phyloP scores from a whole-genome alignment of 2,113 vertebrate genomes.

The Gambusia holbrooki region DNA sequence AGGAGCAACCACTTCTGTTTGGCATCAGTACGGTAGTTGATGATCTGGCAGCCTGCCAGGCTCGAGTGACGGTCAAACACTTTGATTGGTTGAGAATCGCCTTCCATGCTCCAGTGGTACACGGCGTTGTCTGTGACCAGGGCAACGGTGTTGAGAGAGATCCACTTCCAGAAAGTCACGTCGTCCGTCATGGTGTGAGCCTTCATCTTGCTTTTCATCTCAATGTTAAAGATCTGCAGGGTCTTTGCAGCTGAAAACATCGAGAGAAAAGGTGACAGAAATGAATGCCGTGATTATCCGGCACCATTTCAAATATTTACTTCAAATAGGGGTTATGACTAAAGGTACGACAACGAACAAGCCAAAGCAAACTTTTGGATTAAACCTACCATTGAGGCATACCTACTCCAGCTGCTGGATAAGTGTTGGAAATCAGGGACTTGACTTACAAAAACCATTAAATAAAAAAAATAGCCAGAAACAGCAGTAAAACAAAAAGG shows the following conservation, averaged over 20 bases:
- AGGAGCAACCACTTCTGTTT: constrained; percentile 98
- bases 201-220: constrained; percentile 99
- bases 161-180: constrained; percentile 99
- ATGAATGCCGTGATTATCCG: neutral
- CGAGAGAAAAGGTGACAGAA: constrained; percentile 1
- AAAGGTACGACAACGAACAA: constrained; percentile 46
- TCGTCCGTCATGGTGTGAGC: constrained; percentile 99
- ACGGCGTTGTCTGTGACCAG: constrained; percentile 98
- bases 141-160: constrained; percentile 97
- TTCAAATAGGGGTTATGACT: constrained; percentile 6
- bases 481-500: constrained; percentile 62
- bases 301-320: neutral
- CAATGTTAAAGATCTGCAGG: constrained; percentile 99
- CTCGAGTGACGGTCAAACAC: constrained; percentile 99
- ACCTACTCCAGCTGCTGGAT: constrained; percentile 50
- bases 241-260: constrained; percentile 94
- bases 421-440: constrained; percentile 49
- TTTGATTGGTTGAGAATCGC: constrained; percentile 96
- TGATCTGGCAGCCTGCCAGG: constrained; percentile 97
- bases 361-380: constrained; percentile 50
- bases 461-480: constrained; percentile 29
- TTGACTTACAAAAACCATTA: constrained; percentile 37
- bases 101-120: constrained; percentile 99
- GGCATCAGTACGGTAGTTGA: constrained; percentile 97
- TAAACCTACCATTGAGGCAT: constrained; percentile 29